phyloP scores from a whole-genome alignment of 2,888 invertebrate genomes.

The Lysandra coridon region DNA sequence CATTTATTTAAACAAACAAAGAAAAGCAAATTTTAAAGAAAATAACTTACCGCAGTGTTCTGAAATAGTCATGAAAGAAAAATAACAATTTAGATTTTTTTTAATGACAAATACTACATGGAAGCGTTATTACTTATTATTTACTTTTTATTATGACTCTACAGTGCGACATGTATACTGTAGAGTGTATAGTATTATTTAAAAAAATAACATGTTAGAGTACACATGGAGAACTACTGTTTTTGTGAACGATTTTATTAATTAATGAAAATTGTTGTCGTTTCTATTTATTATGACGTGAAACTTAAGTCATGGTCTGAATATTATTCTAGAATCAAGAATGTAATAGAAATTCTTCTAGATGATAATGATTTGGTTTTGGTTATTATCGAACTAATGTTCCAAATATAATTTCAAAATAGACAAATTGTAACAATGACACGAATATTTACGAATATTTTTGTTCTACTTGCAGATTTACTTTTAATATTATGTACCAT shows the following conservation, averaged over 20 bases:
- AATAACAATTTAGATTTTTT: constrained; percentile 54
- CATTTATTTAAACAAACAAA: constrained; percentile 27
- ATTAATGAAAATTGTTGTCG: not conserved
- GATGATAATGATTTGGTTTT: not conserved
- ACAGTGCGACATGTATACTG: constrained; percentile 37
- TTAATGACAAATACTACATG: constrained; percentile 72
- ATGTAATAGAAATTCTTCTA: not conserved
- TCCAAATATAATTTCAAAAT: not conserved
- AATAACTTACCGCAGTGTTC: constrained; percentile 60
- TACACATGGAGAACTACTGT: not conserved
- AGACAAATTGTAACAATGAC: not conserved
- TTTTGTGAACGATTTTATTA: not conserved
- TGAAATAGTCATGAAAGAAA: constrained; percentile 70
- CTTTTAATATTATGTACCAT: too few relatives aligned
- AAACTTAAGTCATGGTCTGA: not conserved
- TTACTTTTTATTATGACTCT: constrained; percentile 24
- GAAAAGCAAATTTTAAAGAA: constrained; percentile 36
- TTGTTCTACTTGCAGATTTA: not conserved
- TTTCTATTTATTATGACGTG: not conserved
- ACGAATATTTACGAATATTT: too few relatives aligned
- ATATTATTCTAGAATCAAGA: not conserved
- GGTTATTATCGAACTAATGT: not conserved
- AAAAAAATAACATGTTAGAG: not conserved
- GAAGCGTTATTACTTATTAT: constrained; percentile 53
- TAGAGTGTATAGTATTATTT: not conserved